Evolutionary conservation across 2,888 invertebrate genomes (phyloP).

Genomic region (Nomada hirtipes): DNA sequence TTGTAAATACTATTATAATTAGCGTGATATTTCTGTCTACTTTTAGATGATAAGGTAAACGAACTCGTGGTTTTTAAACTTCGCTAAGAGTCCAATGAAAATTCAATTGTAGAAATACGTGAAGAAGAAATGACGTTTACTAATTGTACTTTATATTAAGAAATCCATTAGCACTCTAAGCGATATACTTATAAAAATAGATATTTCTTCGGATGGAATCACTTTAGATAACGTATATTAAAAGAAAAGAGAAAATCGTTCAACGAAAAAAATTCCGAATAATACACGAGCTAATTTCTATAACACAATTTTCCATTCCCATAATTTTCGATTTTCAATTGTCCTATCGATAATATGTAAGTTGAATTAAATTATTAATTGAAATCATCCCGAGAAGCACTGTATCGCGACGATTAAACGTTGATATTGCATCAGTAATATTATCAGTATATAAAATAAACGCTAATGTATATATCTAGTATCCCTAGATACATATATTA

Average conservation of each 20-base stretch:
- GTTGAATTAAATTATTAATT: not conserved
- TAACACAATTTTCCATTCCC: not conserved
- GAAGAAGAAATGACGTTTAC: no score
- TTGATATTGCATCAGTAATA: constrained; percentile 6
- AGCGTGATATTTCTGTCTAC: no score
- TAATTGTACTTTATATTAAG: not conserved
- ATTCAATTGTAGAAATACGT: no score
- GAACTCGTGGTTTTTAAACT: no score
- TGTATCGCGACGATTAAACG: constrained; percentile 9
- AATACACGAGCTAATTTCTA: not conserved
- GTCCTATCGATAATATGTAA: not conserved
- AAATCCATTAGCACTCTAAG: not conserved
- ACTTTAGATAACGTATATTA: no score
- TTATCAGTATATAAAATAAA: constrained; percentile 2
- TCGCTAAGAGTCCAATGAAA: no score
- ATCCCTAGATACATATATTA: constrained; percentile 34
- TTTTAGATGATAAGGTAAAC: no score
- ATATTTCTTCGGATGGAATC: not conserved
- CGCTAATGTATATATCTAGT: constrained; percentile 39
- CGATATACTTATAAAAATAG: not conserved
- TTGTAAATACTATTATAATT: no score
- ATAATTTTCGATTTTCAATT: not conserved
- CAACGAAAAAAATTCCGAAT: not conserved
- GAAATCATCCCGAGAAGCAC: not conserved
- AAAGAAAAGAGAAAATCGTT: not conserved